These are phyloP conservation scores for Dicyrtoma fusca DNA, from an alignment of 2,888 invertebrate species.

Conservation along the genomic window DNA sequence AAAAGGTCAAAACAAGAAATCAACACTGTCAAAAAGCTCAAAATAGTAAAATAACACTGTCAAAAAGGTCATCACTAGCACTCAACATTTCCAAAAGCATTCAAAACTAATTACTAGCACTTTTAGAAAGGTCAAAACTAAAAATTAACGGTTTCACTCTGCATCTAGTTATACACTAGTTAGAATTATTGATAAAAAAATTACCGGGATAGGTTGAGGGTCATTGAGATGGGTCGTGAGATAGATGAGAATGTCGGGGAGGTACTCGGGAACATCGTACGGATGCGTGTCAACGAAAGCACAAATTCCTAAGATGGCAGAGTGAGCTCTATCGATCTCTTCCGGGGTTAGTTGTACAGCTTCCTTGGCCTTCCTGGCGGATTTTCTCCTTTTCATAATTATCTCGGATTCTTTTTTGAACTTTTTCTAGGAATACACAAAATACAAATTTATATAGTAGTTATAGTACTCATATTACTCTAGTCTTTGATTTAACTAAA, in stretches of 20 bases:
- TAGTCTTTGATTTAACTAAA: not conserved
- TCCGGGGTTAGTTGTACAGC: slow-evolving; percentile 54
- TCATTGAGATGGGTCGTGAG: slow-evolving; percentile 81
- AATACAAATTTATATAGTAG: not conserved
- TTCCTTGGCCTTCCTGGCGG: slow-evolving; percentile 49
- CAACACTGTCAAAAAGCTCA: no score
- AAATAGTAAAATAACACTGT: no score
- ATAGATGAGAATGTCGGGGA: slow-evolving; percentile 74
- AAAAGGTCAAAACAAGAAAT: no score
- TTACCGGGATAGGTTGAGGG: slow-evolving; percentile 84
- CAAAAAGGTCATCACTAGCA: no score
- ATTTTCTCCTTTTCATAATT: slow-evolving; percentile 46
- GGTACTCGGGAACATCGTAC: slow-evolving; percentile 77
- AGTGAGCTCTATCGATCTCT: slow-evolving; percentile 66
- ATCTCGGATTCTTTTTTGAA: slow-evolving; percentile 64
- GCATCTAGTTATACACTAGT: no score
- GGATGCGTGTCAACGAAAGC: slow-evolving; percentile 86
- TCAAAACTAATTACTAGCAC: no score
- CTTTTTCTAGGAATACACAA: slow-evolving; percentile 61
- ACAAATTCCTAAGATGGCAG: slow-evolving; percentile 85
- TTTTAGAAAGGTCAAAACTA: no score
- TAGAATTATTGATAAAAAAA: slow-evolving; percentile 57
- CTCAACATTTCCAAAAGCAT: no score
- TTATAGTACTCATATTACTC: not conserved
- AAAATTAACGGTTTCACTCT: no score